phyloP scores from a whole-genome alignment of 2,113 vertebrate species.

The Loxodonta africana region DNA sequence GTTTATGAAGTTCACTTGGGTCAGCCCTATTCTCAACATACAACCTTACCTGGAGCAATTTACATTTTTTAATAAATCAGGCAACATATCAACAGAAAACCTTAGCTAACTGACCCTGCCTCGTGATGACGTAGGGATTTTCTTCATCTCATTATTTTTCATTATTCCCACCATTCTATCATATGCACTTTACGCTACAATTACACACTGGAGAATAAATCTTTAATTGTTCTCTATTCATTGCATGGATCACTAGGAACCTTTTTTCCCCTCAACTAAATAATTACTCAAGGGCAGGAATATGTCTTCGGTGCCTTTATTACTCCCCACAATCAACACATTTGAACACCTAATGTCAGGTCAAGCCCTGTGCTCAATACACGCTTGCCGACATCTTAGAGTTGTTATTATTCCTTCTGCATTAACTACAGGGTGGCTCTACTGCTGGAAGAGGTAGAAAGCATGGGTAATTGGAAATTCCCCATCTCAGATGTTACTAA shows the following conservation, averaged over 20 bases:
- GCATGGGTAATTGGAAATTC: background rate
- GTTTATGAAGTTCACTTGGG: rapidly evolving
- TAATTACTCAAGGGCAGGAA: background rate
- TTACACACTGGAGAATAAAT: rapidly evolving
- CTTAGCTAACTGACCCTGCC: no score
- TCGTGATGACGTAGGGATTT: rapidly evolving
- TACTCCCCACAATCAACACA: background rate
- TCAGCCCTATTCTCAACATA: background rate
- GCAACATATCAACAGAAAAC: rapidly evolving
- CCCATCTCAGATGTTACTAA: background rate
- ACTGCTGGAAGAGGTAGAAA: background rate
- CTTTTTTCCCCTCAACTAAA: background rate
- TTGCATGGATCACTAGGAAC: background rate
- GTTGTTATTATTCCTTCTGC: rapidly evolving
- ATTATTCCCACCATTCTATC: rapidly evolving
- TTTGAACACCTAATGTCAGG: background rate
- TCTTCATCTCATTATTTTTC: rapidly evolving
- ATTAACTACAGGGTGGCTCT: rapidly evolving
- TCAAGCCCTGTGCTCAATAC: rapidly evolving
- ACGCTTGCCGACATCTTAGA: rapidly evolving
- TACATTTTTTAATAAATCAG: rapidly evolving
- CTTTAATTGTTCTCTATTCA: background rate
- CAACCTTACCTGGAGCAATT: rapidly evolving
- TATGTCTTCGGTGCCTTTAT: background rate
- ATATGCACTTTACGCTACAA: rapidly evolving